These are phyloP conservation scores for Apodemus agrarius DNA, from an alignment of 2,797 vertebrate species.

Conservation along the genomic window DNA sequence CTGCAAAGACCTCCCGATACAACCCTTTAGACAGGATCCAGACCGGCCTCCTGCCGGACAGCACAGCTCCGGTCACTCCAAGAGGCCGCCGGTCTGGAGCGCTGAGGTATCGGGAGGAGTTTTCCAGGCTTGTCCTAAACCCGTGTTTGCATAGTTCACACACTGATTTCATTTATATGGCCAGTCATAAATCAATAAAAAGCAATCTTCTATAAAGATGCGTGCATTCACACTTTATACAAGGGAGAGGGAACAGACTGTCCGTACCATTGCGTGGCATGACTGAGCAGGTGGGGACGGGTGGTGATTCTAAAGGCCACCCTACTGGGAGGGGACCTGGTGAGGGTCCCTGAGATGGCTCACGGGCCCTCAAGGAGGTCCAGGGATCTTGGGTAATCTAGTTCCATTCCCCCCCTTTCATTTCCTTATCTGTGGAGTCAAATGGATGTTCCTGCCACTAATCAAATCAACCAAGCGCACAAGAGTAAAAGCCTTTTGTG, in stretches of 20 bases:
- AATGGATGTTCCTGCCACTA: not conserved
- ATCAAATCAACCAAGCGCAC: not conserved
- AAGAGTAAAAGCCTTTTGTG: not conserved
- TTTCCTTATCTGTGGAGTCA: not conserved
- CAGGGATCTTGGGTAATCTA: not conserved
- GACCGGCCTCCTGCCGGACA: not conserved
- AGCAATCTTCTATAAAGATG: not conserved
- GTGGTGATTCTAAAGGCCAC: not conserved
- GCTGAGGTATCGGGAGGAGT: not conserved
- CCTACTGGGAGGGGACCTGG: not conserved
- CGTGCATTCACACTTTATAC: not conserved
- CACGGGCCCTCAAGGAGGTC: not conserved
- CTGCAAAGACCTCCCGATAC: not conserved
- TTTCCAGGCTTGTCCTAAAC: not conserved
- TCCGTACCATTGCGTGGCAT: not conserved
- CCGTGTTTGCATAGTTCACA: not conserved
- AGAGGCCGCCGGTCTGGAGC: not conserved
- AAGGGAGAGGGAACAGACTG: not conserved
- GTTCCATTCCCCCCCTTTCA: not conserved
- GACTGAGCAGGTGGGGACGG: not conserved
- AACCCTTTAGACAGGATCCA: not conserved
- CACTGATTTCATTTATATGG: conserved; percentile 65
- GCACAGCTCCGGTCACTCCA: not conserved
- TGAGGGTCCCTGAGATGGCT: not conserved
- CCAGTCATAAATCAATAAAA: conserved; percentile 56